Conservation (phyloP, 2,888 invertebrate species). For the Cryptus armator region DNA sequence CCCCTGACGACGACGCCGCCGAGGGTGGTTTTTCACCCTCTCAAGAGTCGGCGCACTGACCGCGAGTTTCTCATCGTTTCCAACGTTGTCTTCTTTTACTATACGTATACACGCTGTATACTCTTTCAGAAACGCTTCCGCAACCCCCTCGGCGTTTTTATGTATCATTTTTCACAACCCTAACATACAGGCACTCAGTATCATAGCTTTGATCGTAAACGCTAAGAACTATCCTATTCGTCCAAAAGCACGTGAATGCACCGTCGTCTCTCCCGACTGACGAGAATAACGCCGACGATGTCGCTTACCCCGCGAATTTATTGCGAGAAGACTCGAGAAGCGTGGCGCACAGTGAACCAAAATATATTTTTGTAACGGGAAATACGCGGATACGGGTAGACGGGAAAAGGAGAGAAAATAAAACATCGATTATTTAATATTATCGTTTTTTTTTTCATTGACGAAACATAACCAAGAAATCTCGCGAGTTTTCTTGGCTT, state of each 20-base stretch:
- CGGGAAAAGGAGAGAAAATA: not conserved
- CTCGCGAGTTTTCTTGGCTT: not conserved
- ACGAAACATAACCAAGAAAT: no score
- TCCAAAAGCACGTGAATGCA: slow-evolving; percentile 41
- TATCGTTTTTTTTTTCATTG: no score
- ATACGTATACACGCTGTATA: not conserved
- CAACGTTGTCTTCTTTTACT: slow-evolving; percentile 41
- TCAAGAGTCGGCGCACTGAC: slow-evolving; percentile 73
- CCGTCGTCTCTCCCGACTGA: slow-evolving; percentile 16
- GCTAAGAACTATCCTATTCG: slow-evolving; percentile 7
- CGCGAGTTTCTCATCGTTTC: slow-evolving; percentile 36
- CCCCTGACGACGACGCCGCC: slow-evolving; percentile 57
- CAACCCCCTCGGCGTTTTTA: slow-evolving; percentile 43
- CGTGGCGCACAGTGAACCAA: slow-evolving; percentile 25
- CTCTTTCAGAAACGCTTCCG: slow-evolving; percentile 60
- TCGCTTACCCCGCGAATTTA: slow-evolving; percentile 3
- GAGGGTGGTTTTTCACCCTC: slow-evolving; percentile 46
- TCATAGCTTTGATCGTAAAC: slow-evolving; percentile 12
- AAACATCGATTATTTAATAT: no score
- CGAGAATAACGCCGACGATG: slow-evolving; percentile 49
- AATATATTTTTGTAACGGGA: slow-evolving; percentile 53
- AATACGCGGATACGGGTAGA: slow-evolving; percentile 1
- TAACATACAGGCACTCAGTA: slow-evolving; percentile 36
- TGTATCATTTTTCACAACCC: slow-evolving; percentile 10
- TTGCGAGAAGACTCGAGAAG: not conserved